Conservation (phyloP, 2,888 invertebrate genomes). For the Pyrochroa serraticornis region DNA sequence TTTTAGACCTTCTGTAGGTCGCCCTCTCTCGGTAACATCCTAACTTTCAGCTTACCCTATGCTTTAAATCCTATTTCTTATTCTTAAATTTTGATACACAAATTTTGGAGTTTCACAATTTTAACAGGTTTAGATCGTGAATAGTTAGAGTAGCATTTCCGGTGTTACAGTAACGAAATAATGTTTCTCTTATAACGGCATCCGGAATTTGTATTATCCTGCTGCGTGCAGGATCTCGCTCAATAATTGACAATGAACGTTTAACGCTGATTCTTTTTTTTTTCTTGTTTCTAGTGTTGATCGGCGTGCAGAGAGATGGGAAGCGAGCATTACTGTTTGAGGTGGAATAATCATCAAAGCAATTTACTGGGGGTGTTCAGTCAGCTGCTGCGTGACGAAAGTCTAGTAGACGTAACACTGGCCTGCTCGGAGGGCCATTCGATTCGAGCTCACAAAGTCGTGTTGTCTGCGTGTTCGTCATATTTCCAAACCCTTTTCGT, state of each 20-base stretch:
- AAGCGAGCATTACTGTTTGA: constrained; percentile 98
- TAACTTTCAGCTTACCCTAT: no score
- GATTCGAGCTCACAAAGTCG: constrained; percentile 88
- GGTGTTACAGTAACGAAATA: no score
- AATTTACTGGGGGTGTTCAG: constrained; percentile 97
- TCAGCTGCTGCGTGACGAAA: constrained; percentile 94
- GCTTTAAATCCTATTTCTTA: no score
- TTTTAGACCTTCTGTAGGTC: no score
- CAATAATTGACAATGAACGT: no score
- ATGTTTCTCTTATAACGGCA: no score
- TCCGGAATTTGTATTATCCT: no score
- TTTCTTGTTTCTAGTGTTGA: constrained; percentile 67
- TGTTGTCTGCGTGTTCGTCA: constrained; percentile 93
- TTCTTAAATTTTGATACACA: no score
- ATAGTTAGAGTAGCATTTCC: background rate
- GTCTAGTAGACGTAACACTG: constrained; percentile 94
- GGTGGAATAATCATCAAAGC: constrained; percentile 99
- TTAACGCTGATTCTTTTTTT: constrained; percentile 4
- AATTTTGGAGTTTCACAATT: no score
- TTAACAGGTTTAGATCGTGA: no score
- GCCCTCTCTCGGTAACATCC: no score
- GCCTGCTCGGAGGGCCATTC: constrained; percentile 95
- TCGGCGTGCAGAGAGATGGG: constrained; percentile 90
- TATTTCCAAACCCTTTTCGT: constrained; percentile 93
- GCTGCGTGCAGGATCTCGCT: no score